Conservation (phyloP, 2,888 invertebrate species). For the Zeuzera pyrina region DNA sequence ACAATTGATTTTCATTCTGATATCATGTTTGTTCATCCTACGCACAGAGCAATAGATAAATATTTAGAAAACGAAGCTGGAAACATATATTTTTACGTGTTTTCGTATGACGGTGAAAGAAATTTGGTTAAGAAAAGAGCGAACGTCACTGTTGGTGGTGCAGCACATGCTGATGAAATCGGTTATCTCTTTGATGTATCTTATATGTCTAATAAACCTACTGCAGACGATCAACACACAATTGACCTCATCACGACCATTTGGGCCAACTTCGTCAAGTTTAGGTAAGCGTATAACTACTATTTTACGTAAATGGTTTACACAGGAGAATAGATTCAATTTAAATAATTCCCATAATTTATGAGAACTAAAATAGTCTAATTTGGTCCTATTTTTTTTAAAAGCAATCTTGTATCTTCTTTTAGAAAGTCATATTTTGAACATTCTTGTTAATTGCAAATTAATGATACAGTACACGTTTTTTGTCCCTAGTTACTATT, state of each 20-base stretch:
- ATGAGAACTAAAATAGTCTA: neutral
- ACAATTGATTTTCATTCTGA: constrained; percentile 29
- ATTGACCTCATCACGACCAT: constrained; percentile 15
- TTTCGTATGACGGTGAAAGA: constrained; percentile 8
- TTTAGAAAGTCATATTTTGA: neutral
- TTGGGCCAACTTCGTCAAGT: constrained; percentile 17
- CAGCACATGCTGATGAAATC: constrained; percentile 17
- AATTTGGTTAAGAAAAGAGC: constrained; percentile 5
- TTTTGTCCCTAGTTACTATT: neutral
- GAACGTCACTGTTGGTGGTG: constrained; percentile 3
- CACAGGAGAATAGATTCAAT: neutral
- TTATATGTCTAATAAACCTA: constrained; percentile 1
- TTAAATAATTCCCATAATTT: neutral
- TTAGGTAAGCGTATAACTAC: constrained; percentile 12
- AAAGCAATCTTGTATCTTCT: neutral
- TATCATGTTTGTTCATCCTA: constrained; percentile 24
- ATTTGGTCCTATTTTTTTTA: neutral
- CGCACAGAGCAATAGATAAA: constrained; percentile 23
- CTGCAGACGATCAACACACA: constrained; percentile 8
- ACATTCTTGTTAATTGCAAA: neutral
- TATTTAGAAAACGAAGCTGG: constrained; percentile 4
- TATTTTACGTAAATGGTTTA: neutral
- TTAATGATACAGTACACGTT: neutral
- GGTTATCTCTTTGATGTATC: constrained; percentile 16
- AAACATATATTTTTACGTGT: constrained; percentile 6